Evolutionary conservation across 2,113 vertebrate species (phyloP), one percentile per base, ranked within the genome.

Genomic region (Eurypyga helias): DNA sequence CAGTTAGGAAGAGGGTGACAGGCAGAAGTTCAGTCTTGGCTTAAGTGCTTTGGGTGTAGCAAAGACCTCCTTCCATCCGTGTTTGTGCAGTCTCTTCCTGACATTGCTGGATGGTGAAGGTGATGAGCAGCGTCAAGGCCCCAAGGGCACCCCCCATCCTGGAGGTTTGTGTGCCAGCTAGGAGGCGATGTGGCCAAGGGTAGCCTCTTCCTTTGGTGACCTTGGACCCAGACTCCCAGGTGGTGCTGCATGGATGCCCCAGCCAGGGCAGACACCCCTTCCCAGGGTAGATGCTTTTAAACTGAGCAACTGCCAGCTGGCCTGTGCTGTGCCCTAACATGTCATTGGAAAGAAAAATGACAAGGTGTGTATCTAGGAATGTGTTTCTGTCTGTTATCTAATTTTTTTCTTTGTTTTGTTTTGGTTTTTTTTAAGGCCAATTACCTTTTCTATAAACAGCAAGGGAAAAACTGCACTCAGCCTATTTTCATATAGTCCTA

Each of bases 131-230:
- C 10, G 5, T 31, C 19, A 51, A 18, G 20, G 11, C 10, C 12
- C 20, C 1, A 0, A 6, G 34, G 1, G 0, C 4, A 10, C 48
- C 12, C 4, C 26, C 2, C 9, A 8, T 70, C 49, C 29, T 46
- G 64, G 26, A 73, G 29, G 10, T 26, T 25, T 0, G 0, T 11
- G 41, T 43, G 26, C 28, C 20, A 57, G 5, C n/a, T 72, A 28
- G 1, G 5, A 58, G 28, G 19, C 2, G 23, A 2, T 2, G 2
- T 14, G 16, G 31, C 24, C 5, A 23, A 81, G 33, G 54, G 20
- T 38, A 81, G 19, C n/a, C 26, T 24, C 28, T 81, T 77, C 21
- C 43, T 54, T 58, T 33, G 61, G 31, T 21, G 31, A 38, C 12
- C 28, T 33, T 26, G 10, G n/a, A 38, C 17, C 13, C 33, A 71